A percentile compares a stretch with the other conserved stretches of the same genome.
phyloP scores from a whole-genome alignment of 2,797 vertebrate genomes.

The Pteropus rufus region DNA sequence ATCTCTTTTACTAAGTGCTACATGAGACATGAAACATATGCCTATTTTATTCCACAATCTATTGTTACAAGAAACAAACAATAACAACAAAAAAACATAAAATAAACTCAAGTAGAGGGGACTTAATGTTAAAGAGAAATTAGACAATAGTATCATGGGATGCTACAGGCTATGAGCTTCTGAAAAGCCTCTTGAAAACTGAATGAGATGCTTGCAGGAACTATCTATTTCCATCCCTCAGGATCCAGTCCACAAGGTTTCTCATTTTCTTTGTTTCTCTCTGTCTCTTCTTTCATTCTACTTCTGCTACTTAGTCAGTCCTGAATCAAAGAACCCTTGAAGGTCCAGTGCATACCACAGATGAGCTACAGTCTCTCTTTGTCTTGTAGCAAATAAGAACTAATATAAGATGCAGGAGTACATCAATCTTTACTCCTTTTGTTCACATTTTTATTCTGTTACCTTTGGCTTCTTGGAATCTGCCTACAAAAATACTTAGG shows the following conservation, averaged over 20 bases:
- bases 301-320: not conserved
- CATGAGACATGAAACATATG: not conserved
- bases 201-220: not conserved
- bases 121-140: not conserved
- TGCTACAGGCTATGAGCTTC: rapidly evolving
- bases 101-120: not conserved
- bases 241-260: rapidly evolving
- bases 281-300: not conserved
- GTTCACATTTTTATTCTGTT: not conserved
- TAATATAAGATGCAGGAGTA: not conserved
- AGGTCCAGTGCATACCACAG: not conserved
- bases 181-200: not conserved
- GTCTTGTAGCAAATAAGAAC: not conserved
- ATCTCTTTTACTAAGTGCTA: not conserved
- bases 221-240: not conserved
- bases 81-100: not conserved
- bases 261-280: not conserved
- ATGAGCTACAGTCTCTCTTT: not conserved
- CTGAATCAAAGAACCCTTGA: not conserved
- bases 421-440: not conserved
- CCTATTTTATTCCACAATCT: not conserved
- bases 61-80: not conserved
- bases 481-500: not conserved
- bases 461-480: not conserved
- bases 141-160: rapidly evolving